Evolutionary conservation across 2,113 vertebrate genomes (phyloP), one percentile per base, ranked within the genome.

Genomic region (Herpailurus yagouaroundi): DNA sequence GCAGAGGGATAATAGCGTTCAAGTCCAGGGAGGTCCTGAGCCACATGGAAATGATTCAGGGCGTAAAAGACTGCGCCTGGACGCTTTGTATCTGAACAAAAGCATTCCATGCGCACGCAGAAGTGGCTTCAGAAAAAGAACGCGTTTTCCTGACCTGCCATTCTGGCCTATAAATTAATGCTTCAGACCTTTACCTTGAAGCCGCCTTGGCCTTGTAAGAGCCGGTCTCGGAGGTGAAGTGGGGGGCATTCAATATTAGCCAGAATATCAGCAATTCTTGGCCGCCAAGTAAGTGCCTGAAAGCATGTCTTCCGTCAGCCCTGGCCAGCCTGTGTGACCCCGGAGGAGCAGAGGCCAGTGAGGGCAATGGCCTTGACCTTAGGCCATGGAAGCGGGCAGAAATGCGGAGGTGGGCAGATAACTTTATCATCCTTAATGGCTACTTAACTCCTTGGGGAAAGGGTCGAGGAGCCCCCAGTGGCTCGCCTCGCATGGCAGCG

Each of bases 31-130:
- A 95, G 69, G 68, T 63, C 57, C 82, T 79, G 84, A 84, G 74
- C 92, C 96, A 96, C 97, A 93, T 82, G 94, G 97, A 97, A 97
- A 96, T 97, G 92, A 97, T 98, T 98, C 80, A 25, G 66, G 66
- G 86, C 84, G 79, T 87, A 95, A 97, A 94, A 96, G 89, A 91
- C 91, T 2, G 8, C 2, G 29, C 64, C 86, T n/a, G 8, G 84
- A 76, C n/a, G 76, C 88, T 97, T 96, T 83, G 79, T 95, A 79
- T 71, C 84, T 29, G 84, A 97, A 97, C 96, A 97, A 97, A 97
- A 97, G 92, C 95, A 97, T 98, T 97, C 96, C 88, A 57, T 1
- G 21, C 86, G 66, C 81, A 80, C 27, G 19, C 60, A 88, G 73
- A 97, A 96, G 94, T 77, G 21, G 52, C 83, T 93, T 97, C 90